A percentile compares a stretch with the other conserved stretches of the same genome.
These are phyloP conservation scores for Leptinotarsa defecta DNA, from an alignment of 1,140 invertebrate species.

Conservation along the genomic window DNA sequence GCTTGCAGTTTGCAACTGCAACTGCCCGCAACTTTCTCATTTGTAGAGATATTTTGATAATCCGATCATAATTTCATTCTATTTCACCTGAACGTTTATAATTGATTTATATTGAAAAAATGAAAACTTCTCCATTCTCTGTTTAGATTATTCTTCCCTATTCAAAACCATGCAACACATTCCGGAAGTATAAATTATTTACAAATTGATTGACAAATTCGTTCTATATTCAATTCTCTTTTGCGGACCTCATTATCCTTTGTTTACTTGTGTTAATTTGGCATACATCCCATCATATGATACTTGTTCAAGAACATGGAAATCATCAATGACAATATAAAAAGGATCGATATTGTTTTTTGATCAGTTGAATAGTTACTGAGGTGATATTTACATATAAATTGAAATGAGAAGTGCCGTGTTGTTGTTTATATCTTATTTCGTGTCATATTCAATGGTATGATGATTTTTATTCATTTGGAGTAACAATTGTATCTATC, in stretches of 20 bases:
- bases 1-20: too few species aligned
- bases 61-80: too few species aligned
- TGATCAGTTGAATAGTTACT: not conserved
- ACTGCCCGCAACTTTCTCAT: too few species aligned
- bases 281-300: conserved; percentile 42
- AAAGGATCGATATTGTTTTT: not conserved
- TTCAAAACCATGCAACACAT: conserved; percentile 1
- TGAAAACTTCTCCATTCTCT: too few species aligned
- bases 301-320: not conserved
- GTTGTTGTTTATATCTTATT: conserved; percentile 13
- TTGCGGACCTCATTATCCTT: conserved; percentile 27
- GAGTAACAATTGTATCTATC: too few species aligned
- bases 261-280: conserved; percentile 38
- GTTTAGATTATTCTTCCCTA: too few species aligned
- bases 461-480: too few species aligned
- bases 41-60: too few species aligned
- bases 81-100: too few species aligned
- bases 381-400: not conserved
- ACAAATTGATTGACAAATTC: conserved; percentile 42
- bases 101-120: too few species aligned
- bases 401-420: conserved; percentile 26
- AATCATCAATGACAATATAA: conserved; percentile 6
- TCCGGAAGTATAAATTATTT: conserved; percentile 10
- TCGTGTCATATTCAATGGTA: conserved; percentile 21
- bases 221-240: conserved; percentile 28